These are phyloP conservation scores for Atta texana DNA, from an alignment of 1,140 invertebrate genomes.

Conservation along the genomic window DNA sequence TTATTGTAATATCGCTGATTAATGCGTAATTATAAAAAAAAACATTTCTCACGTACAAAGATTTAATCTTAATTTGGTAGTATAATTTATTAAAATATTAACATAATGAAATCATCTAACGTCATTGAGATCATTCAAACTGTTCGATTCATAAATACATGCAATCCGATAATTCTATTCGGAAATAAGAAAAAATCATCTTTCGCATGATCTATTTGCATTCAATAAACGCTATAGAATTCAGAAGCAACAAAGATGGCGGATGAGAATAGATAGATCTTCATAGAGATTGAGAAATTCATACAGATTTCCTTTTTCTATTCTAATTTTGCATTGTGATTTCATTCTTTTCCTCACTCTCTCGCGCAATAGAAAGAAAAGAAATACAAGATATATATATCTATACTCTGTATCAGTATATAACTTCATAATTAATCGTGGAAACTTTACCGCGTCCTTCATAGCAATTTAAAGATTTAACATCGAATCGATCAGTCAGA, in stretches of 20 bases:
- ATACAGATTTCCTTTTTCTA: background rate
- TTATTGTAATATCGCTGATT: background rate
- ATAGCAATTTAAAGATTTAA: conserved; percentile 8
- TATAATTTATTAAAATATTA: background rate
- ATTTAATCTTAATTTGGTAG: background rate
- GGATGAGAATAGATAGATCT: background rate
- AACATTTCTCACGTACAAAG: background rate
- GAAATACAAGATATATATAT: background rate
- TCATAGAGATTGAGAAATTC: conserved; percentile 46
- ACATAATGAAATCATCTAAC: background rate
- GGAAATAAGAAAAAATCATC: background rate
- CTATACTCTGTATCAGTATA: background rate
- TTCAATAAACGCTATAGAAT: conserved; percentile 33
- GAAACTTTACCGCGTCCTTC: conserved; percentile 15
- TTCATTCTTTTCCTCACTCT: conserved; percentile 7
- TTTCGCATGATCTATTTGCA: background rate
- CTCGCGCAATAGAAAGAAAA: background rate
- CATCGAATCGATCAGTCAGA: conserved; percentile 17
- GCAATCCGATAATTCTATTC: background rate
- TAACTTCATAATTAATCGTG: conserved; percentile 49
- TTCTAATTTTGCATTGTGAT: conserved; percentile 16
- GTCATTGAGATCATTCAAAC: background rate
- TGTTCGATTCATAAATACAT: background rate
- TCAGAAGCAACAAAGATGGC: background rate
- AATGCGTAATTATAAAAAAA: background rate